Base-by-base conservation (phyloP, 2,113 vertebrate genomes). In the Lophius piscatorius region DNA sequence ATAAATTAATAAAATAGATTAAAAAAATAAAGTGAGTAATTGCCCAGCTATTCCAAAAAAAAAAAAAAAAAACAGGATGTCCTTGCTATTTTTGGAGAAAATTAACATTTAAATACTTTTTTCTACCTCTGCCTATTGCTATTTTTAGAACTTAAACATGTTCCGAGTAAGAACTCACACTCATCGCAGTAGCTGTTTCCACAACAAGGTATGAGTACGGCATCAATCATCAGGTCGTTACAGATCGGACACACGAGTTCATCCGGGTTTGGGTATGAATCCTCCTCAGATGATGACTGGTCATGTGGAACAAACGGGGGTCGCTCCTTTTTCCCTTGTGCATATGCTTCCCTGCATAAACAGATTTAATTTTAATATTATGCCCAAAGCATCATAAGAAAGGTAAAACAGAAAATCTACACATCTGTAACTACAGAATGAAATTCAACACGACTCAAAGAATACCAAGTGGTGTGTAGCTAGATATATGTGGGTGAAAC, bases 181-280 rank as follows among this genome's bases (percentile, higher is more conserved):
- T 99, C 97, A 23, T 99, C 98, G 39, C 98, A 99, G 33, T 99
- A 99, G 73, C 96, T 98, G 91, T 99, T 99, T 70, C 98, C 98
- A 67, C 98, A 99, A 90, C 98, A 99, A 42, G 98, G 98, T 78
- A 99, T 99, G 40, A 99, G 95, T 10, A 97, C 98, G 0, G 98
- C 98, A 11, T 99, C 98, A 0, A 91, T 95, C 98, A 99, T 99
- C 67, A 98, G 94, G 69, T 99, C 96, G 51, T 98, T 99, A 83
- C 97, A 99, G 74, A 99, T 95, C 2, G 98, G 94, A 89, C 98
- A 99, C 8, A 99, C 66, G 28, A 99, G 87, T 65, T 99, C 97
- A 29, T 99, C 97, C 0, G 97, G 97, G 52, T 99, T 96, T 1
- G 97, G 97, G 74, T 99, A 97, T 0, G 84, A 31, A 8, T 99